Evolutionary conservation across 1,140 invertebrate species (phyloP), one percentile per base, ranked within the genome.

Genomic region (Drosophila nigromelanica): DNA sequence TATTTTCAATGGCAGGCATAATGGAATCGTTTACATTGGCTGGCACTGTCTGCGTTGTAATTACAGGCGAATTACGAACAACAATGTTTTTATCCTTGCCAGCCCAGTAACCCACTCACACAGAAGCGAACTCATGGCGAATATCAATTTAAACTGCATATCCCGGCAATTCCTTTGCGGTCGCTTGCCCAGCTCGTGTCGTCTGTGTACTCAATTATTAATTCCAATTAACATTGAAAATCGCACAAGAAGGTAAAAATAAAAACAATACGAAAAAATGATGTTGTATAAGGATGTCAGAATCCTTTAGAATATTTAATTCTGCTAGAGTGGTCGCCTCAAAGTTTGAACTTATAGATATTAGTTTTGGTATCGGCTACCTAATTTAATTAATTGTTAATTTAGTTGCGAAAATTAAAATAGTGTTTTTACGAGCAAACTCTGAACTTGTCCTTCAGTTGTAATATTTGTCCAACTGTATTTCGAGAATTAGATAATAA

Each of bases 81-180:
- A 63, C 68, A 27, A 27, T 6, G 27, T 73, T 62, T 52, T 76
- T 76, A 79, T 78, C 76, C 83, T 82, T 82, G 83, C 37, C 33
- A 14, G 39, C 50, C 8, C 73, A 33, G 6, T 33, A 4, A 33
- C 45, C 43, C 33, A 47, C 47, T 27, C 56, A 60, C 55, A 40
- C 48, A 37, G 10, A 39, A 27, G 37, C 24, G 1, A 3, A 10
- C 10, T 14, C 11, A 33, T 30, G 42, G 47, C 43, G 30, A 76
- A 81, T 82, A 89, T 79, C 83, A 82, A 87, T 87, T 82, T 76
- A 15, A 77, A 68, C 48, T 78, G 67, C 78, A 48, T 69, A 45
- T 66, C 24, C 54, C 39, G 40, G 1, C 33, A 42, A 33, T 35
- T 56, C 6, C 45, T 61, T 56, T 55, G 68, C 15, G 63, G 60